Evolutionary conservation across 2,113 vertebrate species (phyloP).

Genomic region (Callospermophilus lateralis): DNA sequence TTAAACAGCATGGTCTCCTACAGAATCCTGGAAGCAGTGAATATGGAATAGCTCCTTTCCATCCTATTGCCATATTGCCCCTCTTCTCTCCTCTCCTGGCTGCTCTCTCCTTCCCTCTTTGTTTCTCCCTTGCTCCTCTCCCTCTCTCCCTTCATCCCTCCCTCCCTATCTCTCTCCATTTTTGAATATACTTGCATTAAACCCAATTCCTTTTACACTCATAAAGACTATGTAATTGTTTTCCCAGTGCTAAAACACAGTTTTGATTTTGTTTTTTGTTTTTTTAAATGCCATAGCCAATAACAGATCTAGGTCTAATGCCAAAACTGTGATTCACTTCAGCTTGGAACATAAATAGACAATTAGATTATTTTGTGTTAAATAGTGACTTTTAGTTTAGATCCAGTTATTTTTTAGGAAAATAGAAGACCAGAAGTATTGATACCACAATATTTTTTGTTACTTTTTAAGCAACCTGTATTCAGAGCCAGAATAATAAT

Average conservation of each 20-base stretch:
- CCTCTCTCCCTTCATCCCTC: accelerated
- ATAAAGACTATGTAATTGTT: background rate
- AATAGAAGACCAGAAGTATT: background rate
- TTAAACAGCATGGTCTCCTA: background rate
- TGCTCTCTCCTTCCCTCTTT: too few relatives aligned
- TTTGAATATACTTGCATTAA: background rate
- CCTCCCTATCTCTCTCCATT: too few relatives aligned
- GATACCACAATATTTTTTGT: background rate
- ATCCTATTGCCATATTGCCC: background rate
- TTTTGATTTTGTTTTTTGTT: background rate
- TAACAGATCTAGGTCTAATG: slow-evolving; percentile 26
- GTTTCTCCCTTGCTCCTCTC: too few relatives aligned
- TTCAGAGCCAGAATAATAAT: background rate
- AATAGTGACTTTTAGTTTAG: slow-evolving; percentile 42
- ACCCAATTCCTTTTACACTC: background rate
- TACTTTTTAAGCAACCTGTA: background rate
- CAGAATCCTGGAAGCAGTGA: slow-evolving; percentile 39
- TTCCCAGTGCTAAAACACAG: slow-evolving; percentile 44
- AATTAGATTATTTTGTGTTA: slow-evolving; percentile 47
- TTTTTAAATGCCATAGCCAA: background rate
- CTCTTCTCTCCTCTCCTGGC: too few relatives aligned
- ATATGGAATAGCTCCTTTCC: background rate
- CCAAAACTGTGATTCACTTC: slow-evolving; percentile 48
- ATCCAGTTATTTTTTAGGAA: slow-evolving; percentile 34
- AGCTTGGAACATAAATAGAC: slow-evolving; percentile 30